A percentile compares a stretch with the other conserved stretches of the same genome.
Evolutionary conservation across 2,888 invertebrate species (phyloP).

Genomic region (Agrochola litura): DNA sequence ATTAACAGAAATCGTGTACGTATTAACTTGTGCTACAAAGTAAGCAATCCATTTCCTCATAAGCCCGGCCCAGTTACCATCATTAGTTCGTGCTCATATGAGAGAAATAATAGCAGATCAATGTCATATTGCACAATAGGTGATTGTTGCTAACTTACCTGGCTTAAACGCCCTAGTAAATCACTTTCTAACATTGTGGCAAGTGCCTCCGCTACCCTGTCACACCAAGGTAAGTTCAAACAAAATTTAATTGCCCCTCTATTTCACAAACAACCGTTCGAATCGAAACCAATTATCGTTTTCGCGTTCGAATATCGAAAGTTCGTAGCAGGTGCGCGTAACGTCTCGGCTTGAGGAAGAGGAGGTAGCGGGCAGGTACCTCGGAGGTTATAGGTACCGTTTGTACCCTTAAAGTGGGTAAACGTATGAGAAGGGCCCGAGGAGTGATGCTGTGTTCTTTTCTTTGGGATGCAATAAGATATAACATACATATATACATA

Average conservation of each 20-base stretch:
- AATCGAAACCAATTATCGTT: conserved; percentile 89
- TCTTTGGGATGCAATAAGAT: neutral
- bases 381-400: neutral
- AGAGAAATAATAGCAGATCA: too few relatives aligned
- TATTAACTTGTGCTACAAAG: too few relatives aligned
- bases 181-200: conserved; percentile 45
- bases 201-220: conserved; percentile 44
- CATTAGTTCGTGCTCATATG: too few relatives aligned
- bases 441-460: neutral
- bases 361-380: conserved; percentile 66
- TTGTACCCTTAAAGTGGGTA: neutral
- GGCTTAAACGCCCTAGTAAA: conserved; percentile 22
- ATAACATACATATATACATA: too few relatives aligned
- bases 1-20: too few relatives aligned
- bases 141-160: neutral
- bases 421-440: neutral
- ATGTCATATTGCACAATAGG: too few relatives aligned
- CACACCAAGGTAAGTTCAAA: conserved; percentile 73
- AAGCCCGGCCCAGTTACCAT: too few relatives aligned
- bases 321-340: conserved; percentile 87
- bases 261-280: conserved; percentile 85
- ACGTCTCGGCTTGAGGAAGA: conserved; percentile 68
- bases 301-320: conserved; percentile 87
- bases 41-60: too few relatives aligned
- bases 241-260: conserved; percentile 86